A percentile compares a stretch with the other conserved stretches of the same genome.
Conservation (phyloP, 2,113 vertebrate species). For the Crypturellus undulatus region DNA sequence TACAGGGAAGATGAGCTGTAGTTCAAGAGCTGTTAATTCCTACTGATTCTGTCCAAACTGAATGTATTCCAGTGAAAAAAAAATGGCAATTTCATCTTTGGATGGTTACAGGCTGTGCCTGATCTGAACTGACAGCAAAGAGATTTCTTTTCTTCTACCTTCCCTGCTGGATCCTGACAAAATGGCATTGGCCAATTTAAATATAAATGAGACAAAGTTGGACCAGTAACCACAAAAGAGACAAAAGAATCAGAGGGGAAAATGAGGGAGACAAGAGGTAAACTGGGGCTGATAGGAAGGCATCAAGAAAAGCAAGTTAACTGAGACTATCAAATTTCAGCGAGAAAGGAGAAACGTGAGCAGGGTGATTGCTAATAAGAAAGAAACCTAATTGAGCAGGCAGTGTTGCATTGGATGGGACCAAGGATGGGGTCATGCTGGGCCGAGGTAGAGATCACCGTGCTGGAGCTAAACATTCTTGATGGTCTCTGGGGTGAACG, state of each 20-base stretch:
- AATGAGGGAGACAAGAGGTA: background rate
- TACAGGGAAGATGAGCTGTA: conserved; percentile 61
- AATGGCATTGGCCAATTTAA: conserved; percentile 60
- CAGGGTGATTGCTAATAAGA: background rate
- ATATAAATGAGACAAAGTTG: conserved; percentile 54
- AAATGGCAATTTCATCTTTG: conserved; percentile 69
- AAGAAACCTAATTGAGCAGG: background rate
- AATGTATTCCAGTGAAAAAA: conserved; percentile 53
- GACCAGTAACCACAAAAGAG: background rate
- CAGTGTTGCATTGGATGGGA: background rate
- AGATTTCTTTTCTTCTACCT: conserved; percentile 64
- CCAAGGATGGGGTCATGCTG: background rate
- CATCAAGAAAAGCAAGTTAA: background rate
- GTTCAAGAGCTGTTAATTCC: conserved; percentile 72
- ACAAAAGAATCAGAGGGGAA: background rate
- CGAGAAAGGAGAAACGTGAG: background rate
- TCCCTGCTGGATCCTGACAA: conserved; percentile 66
- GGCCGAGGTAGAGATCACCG: background rate
- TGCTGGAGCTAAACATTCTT: no score
- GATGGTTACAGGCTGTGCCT: conserved; percentile 61
- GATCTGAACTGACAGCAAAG: conserved; percentile 64
- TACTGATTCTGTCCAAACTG: conserved; percentile 68
- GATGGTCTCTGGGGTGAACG: background rate
- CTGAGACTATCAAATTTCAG: background rate
- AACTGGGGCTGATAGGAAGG: background rate